Base-by-base conservation (phyloP, 1,140 invertebrate genomes). In the Sitodiplosis mosellana region DNA sequence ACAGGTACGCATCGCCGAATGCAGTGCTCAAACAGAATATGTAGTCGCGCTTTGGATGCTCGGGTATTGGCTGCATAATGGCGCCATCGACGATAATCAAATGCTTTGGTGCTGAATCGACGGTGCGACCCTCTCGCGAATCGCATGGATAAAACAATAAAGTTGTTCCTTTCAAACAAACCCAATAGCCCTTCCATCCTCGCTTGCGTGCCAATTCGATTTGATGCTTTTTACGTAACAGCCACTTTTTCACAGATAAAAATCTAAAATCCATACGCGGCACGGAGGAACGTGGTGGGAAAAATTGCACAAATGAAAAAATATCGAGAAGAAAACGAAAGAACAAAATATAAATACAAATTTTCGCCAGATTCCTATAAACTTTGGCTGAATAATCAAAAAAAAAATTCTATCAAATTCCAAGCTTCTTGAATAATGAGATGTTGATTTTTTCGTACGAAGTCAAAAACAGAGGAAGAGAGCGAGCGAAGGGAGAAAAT, bases 121-220 rank as follows among this genome's bases (percentile, higher is more conserved):
- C 87, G 10, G 85, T 85, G 40, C 84, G 73, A 15, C 85, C 84
- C 61, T 91, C 90, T 44, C 90, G 78, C 21, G 89, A 90, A 63
- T 93, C 89, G 64, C 91, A 94, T 2, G 90, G 89, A 68, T 95
- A 96, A 68, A 97, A 97, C 19, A 96, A 76, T 18, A 98, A 73
- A 17, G 91, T 95, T 12, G 92, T 96, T 48, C 93, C 93, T 65
- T 96, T 96, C 46, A 98, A 72, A 67, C 90, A 94, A 11, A 96
- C 91, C 91, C 92, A 97, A 67, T 97, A 97, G 44, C 88, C 87
- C 68, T 95, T 95, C 93, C 93, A 97, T 49, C 89, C 90, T 37
- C 92, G 76, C 64, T 93, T 92, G 17, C 90, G 75, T 2, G 92
- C 92, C 61, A 96, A 68, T 65, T 97, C 92, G 53, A 96, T 87